phyloP scores from a whole-genome alignment of 2,113 vertebrate species.

The Mormoops blainvillei region DNA sequence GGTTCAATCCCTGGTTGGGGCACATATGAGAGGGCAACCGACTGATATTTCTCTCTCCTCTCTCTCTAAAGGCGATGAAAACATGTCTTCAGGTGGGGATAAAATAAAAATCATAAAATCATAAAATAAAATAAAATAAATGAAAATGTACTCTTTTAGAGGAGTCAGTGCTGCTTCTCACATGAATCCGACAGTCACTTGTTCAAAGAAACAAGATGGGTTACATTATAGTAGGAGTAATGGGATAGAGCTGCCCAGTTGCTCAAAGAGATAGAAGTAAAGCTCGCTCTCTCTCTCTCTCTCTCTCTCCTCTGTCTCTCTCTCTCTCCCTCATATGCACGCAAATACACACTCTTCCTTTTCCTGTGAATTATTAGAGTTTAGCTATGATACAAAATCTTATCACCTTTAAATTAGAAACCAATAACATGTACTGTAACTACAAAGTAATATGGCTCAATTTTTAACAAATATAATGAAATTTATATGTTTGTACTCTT shows the following conservation, averaged over 20 bases:
- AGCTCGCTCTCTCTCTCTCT: not conserved
- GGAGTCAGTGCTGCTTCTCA: not conserved
- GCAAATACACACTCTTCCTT: not conserved
- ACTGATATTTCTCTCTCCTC: no score
- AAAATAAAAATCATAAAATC: no score
- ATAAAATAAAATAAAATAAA: no score
- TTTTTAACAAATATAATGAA: not conserved
- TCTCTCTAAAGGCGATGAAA: no score
- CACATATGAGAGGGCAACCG: no score
- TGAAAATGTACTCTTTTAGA: not conserved
- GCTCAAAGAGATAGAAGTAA: not conserved
- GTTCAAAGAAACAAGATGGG: slow-evolving; percentile 1
- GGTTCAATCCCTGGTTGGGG: no score
- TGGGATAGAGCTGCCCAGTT: not conserved
- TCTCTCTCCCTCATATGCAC: not conserved
- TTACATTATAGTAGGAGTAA: not conserved
- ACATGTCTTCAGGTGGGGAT: no score
- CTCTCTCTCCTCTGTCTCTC: no score
- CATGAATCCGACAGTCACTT: not conserved
- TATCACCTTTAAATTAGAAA: slow-evolving; percentile 7
- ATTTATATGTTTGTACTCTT: not conserved
- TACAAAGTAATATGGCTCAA: not conserved
- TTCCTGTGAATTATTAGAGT: not conserved
- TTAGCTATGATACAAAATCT: not conserved
- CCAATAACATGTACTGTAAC: not conserved